Evolutionary conservation across 2,888 invertebrate genomes (phyloP).

Genomic region (Xiphydria camelus): DNA sequence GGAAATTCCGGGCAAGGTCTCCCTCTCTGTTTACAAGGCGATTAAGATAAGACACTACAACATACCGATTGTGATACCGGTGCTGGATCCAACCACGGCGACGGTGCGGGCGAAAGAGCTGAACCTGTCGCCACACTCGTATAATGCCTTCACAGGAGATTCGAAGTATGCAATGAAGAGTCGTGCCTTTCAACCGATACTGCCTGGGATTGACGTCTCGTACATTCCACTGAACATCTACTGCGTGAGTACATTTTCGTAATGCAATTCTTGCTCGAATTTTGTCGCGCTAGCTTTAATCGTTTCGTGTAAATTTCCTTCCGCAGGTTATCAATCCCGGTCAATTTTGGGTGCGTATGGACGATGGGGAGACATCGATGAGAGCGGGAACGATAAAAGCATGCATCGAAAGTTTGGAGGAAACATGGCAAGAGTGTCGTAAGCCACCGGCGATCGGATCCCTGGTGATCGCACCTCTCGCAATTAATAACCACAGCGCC

Average conservation of each 20-base stretch:
- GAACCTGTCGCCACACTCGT: conserved; percentile 17
- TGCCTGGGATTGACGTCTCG: conserved; percentile 66
- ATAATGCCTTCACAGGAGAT: conserved; percentile 25
- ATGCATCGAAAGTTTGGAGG: conserved; percentile 51
- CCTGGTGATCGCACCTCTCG: conserved; percentile 65
- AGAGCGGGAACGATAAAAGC: conserved; percentile 51
- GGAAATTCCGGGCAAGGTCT: conserved; percentile 66
- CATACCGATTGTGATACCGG: conserved; percentile 60
- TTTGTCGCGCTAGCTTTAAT: too few species aligned
- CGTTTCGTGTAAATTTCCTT: conserved; percentile 24
- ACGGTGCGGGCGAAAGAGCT: conserved; percentile 33
- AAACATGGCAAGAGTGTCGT: conserved; percentile 29
- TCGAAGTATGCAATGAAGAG: conserved; percentile 32
- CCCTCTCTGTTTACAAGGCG: conserved; percentile 73
- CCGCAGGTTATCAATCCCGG: conserved; percentile 67
- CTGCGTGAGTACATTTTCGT: conserved; percentile 60
- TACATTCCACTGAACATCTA: conserved; percentile 63
- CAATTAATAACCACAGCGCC: conserved; percentile 47
- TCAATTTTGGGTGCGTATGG: conserved; percentile 71
- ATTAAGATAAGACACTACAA: conserved; percentile 69
- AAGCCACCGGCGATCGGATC: conserved; percentile 58
- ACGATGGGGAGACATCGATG: conserved; percentile 57
- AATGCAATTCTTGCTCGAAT: too few species aligned
- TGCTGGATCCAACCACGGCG: conserved; percentile 53
- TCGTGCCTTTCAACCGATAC: conserved; percentile 57